Percentiles rank a stretch among this genome's conserved stretches.
Conservation (phyloP, 2,113 vertebrate genomes). For the Phalacrocorax brasilianus region DNA sequence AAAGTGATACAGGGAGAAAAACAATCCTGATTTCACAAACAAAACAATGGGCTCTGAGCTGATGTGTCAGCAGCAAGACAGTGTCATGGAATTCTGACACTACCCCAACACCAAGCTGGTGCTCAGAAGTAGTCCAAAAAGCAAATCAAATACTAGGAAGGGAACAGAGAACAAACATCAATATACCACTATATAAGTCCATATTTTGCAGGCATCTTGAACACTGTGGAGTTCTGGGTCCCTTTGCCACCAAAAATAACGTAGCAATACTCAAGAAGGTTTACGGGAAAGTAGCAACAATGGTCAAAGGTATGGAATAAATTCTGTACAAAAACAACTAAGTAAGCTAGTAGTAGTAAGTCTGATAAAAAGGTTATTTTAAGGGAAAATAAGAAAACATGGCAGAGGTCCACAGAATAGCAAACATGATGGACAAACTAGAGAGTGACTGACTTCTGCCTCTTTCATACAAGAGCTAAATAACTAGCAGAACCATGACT, state of each 20-base stretch:
- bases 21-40: neutral
- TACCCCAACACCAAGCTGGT: neutral
- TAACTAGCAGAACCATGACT: neutral
- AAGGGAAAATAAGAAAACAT: neutral
- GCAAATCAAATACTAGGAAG: neutral
- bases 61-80: neutral
- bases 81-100: neutral
- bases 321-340: neutral
- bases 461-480: neutral
- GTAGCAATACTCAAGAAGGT: neutral
- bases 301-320: neutral
- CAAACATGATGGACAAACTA: neutral
- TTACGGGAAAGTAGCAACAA: neutral
- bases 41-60: constrained; percentile 6
- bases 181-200: neutral
- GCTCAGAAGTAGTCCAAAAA: neutral
- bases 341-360: neutral
- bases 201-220: neutral
- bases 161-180: neutral
- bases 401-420: neutral
- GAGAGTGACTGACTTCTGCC: neutral
- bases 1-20: constrained; percentile 44
- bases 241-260: neutral
- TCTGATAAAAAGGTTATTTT: neutral
- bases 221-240: neutral